A percentile compares a stretch with the other conserved stretches of the same genome.
Evolutionary conservation across 1,140 invertebrate species (phyloP).

Genomic region (Streblospio benedicti): DNA sequence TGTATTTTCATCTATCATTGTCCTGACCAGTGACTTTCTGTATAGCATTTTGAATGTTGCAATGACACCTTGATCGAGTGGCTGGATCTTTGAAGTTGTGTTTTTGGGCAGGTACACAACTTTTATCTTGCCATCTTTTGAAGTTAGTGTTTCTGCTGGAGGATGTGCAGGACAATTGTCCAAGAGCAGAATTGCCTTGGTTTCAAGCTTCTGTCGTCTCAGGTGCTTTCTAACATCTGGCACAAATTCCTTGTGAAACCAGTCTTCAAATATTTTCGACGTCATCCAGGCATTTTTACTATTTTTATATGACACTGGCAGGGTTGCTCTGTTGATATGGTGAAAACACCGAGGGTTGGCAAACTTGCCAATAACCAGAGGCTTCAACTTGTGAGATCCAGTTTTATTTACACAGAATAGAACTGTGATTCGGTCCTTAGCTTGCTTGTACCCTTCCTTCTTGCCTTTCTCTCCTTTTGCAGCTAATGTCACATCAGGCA

Average conservation of each 20-base stretch:
- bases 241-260: conserved; percentile 4
- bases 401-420: conserved; percentile 10
- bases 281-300: conserved; percentile 24
- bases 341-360: conserved; percentile 20
- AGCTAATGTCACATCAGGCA: conserved; percentile 16
- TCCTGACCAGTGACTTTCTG: not conserved
- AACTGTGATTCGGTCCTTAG: conserved; percentile 9
- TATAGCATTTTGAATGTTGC: not conserved
- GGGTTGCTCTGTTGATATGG: not conserved
- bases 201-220: not conserved
- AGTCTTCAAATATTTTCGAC: not conserved
- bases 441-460: conserved; percentile 9
- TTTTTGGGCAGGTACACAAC: not conserved
- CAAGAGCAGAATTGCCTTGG: conserved; percentile 8
- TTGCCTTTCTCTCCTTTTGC: too few species aligned
- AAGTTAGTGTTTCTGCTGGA: not conserved
- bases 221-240: not conserved
- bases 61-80: not conserved
- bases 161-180: conserved; percentile 6
- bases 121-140: not conserved
- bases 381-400: conserved; percentile 16
- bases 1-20: not conserved
- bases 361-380: conserved; percentile 18
- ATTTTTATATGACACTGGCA: conserved; percentile 15
- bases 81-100: not conserved